These are phyloP conservation scores for Pantherophis vulpinus DNA, from an alignment of 2,797 vertebrate species.

Conservation along the genomic window DNA sequence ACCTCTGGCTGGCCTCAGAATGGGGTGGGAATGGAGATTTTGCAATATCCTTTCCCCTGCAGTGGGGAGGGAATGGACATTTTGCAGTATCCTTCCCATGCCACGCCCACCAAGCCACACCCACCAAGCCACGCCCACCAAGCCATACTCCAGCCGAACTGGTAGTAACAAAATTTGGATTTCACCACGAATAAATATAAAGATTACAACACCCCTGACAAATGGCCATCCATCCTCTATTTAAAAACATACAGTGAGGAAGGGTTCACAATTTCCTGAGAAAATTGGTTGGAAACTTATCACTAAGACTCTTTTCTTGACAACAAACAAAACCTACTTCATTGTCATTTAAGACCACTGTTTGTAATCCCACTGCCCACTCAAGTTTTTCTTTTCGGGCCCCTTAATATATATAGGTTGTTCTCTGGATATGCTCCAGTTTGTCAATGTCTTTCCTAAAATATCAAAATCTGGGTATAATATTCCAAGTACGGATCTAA, in stretches of 20 bases:
- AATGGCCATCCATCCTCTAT: not conserved
- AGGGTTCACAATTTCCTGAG: not conserved
- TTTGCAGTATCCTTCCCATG: too few relatives aligned
- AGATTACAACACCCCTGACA: not conserved
- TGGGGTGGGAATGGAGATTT: too few relatives aligned
- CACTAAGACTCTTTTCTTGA: not conserved
- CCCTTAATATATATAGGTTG: not conserved
- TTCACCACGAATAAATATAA: too few relatives aligned
- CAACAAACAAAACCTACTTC: not conserved
- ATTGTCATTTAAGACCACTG: not conserved
- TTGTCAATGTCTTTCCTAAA: not conserved
- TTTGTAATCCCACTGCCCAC: not conserved
- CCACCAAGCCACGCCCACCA: too few relatives aligned
- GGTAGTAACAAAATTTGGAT: too few relatives aligned
- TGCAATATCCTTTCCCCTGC: too few relatives aligned
- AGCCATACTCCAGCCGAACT: too few relatives aligned
- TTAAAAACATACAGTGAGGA: not conserved
- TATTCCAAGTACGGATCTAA: not conserved
- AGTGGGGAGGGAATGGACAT: too few relatives aligned
- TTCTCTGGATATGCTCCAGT: not conserved
- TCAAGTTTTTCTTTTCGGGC: not conserved
- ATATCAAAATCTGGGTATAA: not conserved
- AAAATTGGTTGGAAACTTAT: not conserved
- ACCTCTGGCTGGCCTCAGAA: too few relatives aligned
- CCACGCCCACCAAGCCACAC: too few relatives aligned